phyloP scores from a whole-genome alignment of 2,113 vertebrate species.

The Gymnobelideus leadbeateri region DNA sequence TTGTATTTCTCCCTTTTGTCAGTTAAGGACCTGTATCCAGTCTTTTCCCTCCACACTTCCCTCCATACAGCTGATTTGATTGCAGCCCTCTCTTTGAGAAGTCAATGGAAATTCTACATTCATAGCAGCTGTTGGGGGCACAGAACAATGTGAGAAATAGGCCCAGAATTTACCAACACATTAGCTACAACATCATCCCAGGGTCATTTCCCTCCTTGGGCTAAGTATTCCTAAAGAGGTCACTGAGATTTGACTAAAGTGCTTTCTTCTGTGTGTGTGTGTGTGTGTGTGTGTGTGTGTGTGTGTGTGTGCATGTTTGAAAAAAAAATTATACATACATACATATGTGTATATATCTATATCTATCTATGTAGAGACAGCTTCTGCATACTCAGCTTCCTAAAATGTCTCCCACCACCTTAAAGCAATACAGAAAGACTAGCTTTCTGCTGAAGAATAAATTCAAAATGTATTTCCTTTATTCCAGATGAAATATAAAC shows the following conservation, averaged over 20 bases:
- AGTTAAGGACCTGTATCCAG: constrained; percentile 19
- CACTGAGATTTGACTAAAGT: constrained; percentile 18
- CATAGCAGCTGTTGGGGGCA: neutral
- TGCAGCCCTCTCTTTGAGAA: constrained; percentile 18
- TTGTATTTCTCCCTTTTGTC: constrained; percentile 50
- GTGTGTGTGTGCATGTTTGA: neutral
- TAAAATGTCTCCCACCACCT: neutral
- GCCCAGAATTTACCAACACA: constrained; percentile 4
- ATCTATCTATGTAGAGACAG: neutral
- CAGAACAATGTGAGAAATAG: neutral
- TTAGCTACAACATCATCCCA: constrained; percentile 24
- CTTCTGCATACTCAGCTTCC: constrained; percentile 22
- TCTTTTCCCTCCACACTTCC: neutral
- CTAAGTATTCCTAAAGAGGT: constrained; percentile 53
- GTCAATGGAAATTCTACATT: constrained; percentile 36
- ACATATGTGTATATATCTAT: too few species aligned
- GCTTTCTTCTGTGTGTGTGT: neutral
- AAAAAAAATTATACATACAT: neutral
- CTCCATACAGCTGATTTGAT: constrained; percentile 17
- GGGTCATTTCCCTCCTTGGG: neutral
- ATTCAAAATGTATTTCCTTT: neutral
- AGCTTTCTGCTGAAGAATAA: neutral
- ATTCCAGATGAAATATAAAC: neutral
- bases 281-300: neutral
- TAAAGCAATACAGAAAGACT: neutral